phyloP scores from a whole-genome alignment of 2,888 invertebrate species.

The Molorchus minor region DNA sequence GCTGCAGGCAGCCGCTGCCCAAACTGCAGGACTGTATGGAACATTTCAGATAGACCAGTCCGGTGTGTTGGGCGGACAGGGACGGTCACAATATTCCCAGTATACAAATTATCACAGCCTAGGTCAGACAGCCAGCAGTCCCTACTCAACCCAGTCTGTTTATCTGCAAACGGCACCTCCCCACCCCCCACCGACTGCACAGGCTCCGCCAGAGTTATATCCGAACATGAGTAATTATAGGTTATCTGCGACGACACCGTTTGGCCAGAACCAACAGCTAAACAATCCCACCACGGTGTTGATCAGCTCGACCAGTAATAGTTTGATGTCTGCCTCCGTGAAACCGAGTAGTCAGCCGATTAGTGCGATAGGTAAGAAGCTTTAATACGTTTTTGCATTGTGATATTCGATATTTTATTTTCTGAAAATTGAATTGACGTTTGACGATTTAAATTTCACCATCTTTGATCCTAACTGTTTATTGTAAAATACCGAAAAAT shows the following conservation, averaged over 20 bases:
- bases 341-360: conserved; percentile 81
- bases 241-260: conserved; percentile 69
- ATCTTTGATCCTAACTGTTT: too few species aligned
- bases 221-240: conserved; percentile 63
- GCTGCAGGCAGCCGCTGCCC: conserved; percentile 72
- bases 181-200: conserved; percentile 64
- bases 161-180: conserved; percentile 67
- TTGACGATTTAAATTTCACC: too few species aligned
- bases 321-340: conserved; percentile 87
- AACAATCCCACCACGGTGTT: conserved; percentile 88
- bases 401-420: conserved; percentile 15
- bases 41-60: conserved; percentile 76
- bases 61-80: conserved; percentile 69
- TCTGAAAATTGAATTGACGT: neutral
- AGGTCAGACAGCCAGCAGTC: conserved; percentile 68
- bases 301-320: conserved; percentile 87
- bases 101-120: conserved; percentile 72
- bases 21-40: conserved; percentile 82
- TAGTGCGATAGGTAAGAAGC: conserved; percentile 79
- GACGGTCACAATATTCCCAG: conserved; percentile 82
- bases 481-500: too few species aligned
- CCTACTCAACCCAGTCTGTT: conserved; percentile 69
- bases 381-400: conserved; percentile 9
- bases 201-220: conserved; percentile 76
- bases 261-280: conserved; percentile 82